Evolutionary conservation across 2,888 invertebrate genomes (phyloP).

Genomic region (Branchellion lobata): DNA sequence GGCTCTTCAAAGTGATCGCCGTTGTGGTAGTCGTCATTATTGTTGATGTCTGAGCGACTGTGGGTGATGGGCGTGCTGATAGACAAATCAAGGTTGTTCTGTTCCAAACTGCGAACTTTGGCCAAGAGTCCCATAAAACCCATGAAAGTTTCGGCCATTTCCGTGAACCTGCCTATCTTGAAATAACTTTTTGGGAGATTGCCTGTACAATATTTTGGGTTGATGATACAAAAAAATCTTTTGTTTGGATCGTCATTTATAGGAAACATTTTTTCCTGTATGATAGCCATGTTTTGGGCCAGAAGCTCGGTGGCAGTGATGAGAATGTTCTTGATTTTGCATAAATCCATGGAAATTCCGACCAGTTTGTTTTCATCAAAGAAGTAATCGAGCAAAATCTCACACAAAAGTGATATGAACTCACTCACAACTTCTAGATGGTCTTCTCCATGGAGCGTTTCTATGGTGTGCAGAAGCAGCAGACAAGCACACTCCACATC

Average conservation of each 20-base stretch:
- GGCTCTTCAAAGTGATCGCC: not conserved
- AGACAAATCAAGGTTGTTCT: too few species aligned
- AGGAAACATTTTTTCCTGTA: conserved; percentile 29
- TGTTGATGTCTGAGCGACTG: too few species aligned
- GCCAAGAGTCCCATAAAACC: conserved; percentile 45
- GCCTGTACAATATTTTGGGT: too few species aligned
- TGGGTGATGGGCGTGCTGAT: too few species aligned
- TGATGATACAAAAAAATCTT: not conserved
- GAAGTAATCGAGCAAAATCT: conserved; percentile 51
- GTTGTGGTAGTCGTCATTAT: not conserved
- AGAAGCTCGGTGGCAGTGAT: not conserved
- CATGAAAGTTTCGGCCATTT: conserved; percentile 46
- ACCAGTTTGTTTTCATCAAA: not conserved
- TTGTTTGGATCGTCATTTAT: not conserved
- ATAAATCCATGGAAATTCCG: not conserved
- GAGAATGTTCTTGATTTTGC: conserved; percentile 47
- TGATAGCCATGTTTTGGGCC: not conserved
- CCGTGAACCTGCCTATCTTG: conserved; percentile 31
- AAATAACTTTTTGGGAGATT: too few species aligned
- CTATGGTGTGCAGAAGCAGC: conserved; percentile 46
- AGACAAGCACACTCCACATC: conserved; percentile 45
- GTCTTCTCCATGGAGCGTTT: conserved; percentile 41
- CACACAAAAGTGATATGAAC: conserved; percentile 69
- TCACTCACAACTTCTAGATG: conserved; percentile 54
- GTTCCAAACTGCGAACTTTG: conserved; percentile 13